Evolutionary conservation across 2,113 vertebrate genomes (phyloP), one percentile per base, ranked within the genome.

Genomic region (Aplodontia rufa): DNA sequence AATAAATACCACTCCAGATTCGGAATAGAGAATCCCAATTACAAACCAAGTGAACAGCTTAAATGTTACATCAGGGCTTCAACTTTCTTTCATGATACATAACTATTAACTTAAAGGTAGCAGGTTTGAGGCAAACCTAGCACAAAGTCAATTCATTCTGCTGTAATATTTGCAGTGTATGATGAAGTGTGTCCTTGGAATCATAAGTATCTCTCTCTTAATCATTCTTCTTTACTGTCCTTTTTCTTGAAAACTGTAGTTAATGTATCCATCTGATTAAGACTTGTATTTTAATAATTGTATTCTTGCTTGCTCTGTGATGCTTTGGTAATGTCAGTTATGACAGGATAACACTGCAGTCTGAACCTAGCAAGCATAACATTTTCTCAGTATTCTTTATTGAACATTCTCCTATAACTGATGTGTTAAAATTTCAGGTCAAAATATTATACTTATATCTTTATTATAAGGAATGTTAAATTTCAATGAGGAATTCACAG

Each of bases 201-300:
- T 76, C 80, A 42, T 81, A 87, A 75, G 60, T 68, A 28, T 26
- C 22, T 75, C 32, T 58, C 24, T 30, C 66, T 26, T 74, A 68
- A 71, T 93, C 42, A 74, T 49, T 80, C 8, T 82, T 66, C 6
- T 30, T 94, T 91, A 62, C 24, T 71, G 6, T 49, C 53, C 10
- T 78, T 94, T 87, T 20, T 74, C 81, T 87, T 92, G 47, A 90
- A 93, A 72, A 96, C 32, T 76, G 53, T 64, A 89, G 55, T 58
- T 40, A 92, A 60, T 64, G 87, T 55, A 51, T 49, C 0, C 4
- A 42, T 58, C 19, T 92, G 35, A 53, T n/a, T 72, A 72, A 76
- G n/a, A 95, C 60, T 68, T 80, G 84, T 49, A 81, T 89, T 86
- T 82, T 66, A 28, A 62, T 88, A n/a, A 93, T 81, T 42, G 49